phyloP scores from a whole-genome alignment of 1,140 invertebrate species.

The Halotydeus destructor region DNA sequence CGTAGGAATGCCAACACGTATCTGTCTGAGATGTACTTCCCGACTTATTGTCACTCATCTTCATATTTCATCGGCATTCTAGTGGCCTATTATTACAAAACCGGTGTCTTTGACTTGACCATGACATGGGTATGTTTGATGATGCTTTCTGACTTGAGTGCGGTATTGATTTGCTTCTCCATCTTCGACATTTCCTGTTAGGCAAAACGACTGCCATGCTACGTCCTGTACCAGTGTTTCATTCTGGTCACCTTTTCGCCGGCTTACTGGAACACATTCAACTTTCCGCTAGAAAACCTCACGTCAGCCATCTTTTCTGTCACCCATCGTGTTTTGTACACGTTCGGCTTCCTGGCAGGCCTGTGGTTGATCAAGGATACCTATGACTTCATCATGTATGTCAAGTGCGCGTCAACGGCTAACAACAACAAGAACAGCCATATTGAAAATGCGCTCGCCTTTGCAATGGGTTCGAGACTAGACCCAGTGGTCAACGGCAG shows the following conservation, averaged over 20 bases:
- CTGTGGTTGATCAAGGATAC: neutral
- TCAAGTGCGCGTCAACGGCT: neutral
- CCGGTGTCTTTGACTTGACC: no score
- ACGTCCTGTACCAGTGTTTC: neutral
- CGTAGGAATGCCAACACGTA: neutral
- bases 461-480: no score
- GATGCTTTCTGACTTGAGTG: no score
- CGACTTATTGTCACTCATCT: neutral
- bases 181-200: no score
- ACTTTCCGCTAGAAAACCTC: neutral
- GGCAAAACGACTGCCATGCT: no score
- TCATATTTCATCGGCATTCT: constrained; percentile 2
- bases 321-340: neutral
- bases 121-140: no score
- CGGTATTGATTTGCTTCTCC: no score
- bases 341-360: neutral
- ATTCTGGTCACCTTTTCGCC: neutral
- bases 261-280: constrained; percentile 1
- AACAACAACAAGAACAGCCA: no score
- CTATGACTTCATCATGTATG: neutral
- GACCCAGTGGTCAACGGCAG: no score
- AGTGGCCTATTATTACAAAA: neutral
- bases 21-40: neutral
- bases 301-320: neutral
- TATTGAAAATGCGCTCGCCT: no score